Percentiles rank a stretch among this genome's conserved stretches.
phyloP scores from a whole-genome alignment of 2,113 vertebrate genomes.

The Chaetodon trifascialis region DNA sequence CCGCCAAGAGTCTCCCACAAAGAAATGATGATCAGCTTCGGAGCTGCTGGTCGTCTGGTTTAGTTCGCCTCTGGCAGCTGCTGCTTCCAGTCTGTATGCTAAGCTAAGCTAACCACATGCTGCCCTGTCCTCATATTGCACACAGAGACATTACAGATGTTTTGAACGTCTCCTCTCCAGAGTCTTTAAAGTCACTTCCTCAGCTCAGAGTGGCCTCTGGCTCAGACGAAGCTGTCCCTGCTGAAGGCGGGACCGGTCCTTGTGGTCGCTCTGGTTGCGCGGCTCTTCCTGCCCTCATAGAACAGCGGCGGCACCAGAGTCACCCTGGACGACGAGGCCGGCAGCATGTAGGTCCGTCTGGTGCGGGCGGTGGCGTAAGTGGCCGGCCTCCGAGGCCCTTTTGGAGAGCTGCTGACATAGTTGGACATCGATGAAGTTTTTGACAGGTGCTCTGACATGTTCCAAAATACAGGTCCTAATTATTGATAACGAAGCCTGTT shows the following conservation, averaged over 20 bases:
- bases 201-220: neutral
- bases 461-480: neutral
- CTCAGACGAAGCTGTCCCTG: slow-evolving; percentile 92
- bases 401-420: slow-evolving; percentile 48
- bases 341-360: slow-evolving; percentile 73
- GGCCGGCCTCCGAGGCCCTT: slow-evolving; percentile 29
- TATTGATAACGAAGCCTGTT: neutral
- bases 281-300: slow-evolving; percentile 60
- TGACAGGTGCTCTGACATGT: too few relatives aligned
- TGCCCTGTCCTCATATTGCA: neutral
- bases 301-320: slow-evolving; percentile 64
- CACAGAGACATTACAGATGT: neutral
- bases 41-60: too few relatives aligned
- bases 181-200: neutral
- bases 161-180: neutral
- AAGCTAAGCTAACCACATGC: too few relatives aligned
- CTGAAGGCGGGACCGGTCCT: slow-evolving; percentile 74
- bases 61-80: too few relatives aligned
- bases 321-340: slow-evolving; percentile 58
- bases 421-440: neutral
- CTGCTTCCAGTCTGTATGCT: too few relatives aligned
- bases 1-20: too few relatives aligned
- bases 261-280: slow-evolving; percentile 14
- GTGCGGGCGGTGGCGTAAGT: slow-evolving; percentile 59
- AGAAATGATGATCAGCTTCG: too few relatives aligned